A percentile compares a stretch with the other conserved stretches of the same genome.
phyloP scores from a whole-genome alignment of 1,140 invertebrate species.

The Drosophila takahashii region DNA sequence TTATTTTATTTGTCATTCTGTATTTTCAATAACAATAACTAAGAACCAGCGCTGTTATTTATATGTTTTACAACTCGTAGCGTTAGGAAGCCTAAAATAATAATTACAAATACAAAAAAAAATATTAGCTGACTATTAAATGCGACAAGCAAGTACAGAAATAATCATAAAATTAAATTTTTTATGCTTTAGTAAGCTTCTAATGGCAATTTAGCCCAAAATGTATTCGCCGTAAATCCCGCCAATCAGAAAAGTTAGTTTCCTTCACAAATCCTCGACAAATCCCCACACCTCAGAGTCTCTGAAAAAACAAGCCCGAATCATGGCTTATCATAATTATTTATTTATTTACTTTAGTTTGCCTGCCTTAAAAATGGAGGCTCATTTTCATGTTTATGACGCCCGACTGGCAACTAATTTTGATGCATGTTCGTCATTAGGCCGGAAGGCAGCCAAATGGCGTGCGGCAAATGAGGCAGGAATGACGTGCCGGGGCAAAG shows the following conservation, averaged over 20 bases:
- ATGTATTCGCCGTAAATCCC: background rate
- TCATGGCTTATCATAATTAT: slow-evolving; percentile 69
- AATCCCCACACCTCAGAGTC: background rate
- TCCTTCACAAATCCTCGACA: slow-evolving; percentile 13
- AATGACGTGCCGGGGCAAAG: slow-evolving; percentile 44
- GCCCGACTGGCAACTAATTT: slow-evolving; percentile 51
- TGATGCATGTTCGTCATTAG: slow-evolving; percentile 77
- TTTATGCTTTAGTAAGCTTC: background rate
- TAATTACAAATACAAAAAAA: too few species aligned
- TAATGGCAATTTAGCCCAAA: background rate
- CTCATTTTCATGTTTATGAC: slow-evolving; percentile 63
- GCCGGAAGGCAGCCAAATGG: slow-evolving; percentile 43
- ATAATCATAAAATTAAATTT: background rate
- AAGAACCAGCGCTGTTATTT: too few species aligned
- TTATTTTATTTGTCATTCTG: too few species aligned
- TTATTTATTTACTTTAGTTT: slow-evolving; percentile 76
- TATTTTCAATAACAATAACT: too few species aligned
- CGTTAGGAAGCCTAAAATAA: too few species aligned
- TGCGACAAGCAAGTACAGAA: background rate
- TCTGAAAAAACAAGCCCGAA: slow-evolving; percentile 10
- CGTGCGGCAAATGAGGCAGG: slow-evolving; percentile 57
- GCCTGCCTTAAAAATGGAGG: slow-evolving; percentile 23
- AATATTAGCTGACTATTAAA: background rate
- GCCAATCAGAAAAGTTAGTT: slow-evolving; percentile 25
- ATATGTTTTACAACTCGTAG: too few species aligned